Evolutionary conservation across 23 tunicate species (phyloP), one percentile per base, ranked within the genome.

Genomic region (Ascidia mentula): DNA sequence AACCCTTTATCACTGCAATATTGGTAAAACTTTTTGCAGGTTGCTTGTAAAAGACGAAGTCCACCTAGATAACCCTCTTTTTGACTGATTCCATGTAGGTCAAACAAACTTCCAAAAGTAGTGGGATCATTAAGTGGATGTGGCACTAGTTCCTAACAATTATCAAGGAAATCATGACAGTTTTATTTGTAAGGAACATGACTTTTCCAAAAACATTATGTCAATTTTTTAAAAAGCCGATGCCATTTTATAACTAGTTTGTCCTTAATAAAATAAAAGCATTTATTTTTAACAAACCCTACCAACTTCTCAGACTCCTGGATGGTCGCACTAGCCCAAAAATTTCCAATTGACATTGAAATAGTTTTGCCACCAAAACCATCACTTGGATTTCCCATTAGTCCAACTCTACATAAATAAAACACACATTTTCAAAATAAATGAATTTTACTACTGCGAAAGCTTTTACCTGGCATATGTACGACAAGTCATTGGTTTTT

Each of bases 311-410:
- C 80, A n/a, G 96, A 90, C 46, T 94, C 98, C 45, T 65, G 73
- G 24, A 94, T 94, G 3, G 94, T 81, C 9, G 72, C 95, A 73
- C 84, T 89, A 18, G 98, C 98, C 98, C 98, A 94, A 46, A 94
- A 94, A 59, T 94, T 94, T 40, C 82, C 46, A 46, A 94, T 94
- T 4, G 98, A 94, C 38, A 94, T 72, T 12, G 98, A 88, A 53
- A 94, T 94, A 34, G 98, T 94, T 89, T 94, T 94, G 34, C 98
- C 98, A 85, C 45, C 80, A 88, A 94, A 94, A 0, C 98, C 98
- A 72, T 94, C 98, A 70, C 94, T 88, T 1, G 98, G 98, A 77
- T 94, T 94, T 34, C 98, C 98, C 84, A 94, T 85, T 30, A 94
- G 75, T 33, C 98, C 98, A 1, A 94, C 89, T 32, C 97, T 84